Conservation (phyloP, 2,797 vertebrate species). For the Rhinatrema bivittatum region DNA sequence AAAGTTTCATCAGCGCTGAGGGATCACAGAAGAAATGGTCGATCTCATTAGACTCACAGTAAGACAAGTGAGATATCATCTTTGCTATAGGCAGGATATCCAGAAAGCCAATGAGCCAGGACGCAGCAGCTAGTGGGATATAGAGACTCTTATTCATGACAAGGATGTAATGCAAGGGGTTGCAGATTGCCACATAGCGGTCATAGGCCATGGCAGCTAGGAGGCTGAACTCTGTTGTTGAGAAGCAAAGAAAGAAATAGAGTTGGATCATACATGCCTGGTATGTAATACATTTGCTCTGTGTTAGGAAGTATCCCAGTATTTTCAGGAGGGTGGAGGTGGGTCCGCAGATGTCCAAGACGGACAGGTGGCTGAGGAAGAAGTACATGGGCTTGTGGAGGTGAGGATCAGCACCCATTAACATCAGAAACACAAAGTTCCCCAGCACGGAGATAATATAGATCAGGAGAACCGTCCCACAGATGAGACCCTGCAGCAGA, state of each 20-base stretch:
- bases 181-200: constrained; percentile 25
- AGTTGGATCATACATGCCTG: constrained; percentile 23
- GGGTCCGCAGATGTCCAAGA: constrained; percentile 9
- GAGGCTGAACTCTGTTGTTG: constrained; percentile 25
- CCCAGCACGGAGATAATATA: constrained; percentile 1
- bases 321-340: constrained; percentile 19
- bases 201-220: constrained; percentile 28
- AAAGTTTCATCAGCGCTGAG: constrained; percentile 22
- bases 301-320: constrained; percentile 23
- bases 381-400: constrained; percentile 17
- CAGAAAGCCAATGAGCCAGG: constrained; percentile 20
- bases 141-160: constrained; percentile 24
- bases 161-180: constrained; percentile 20
- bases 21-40: constrained; percentile 29
- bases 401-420: constrained; percentile 1
- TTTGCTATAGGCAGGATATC: constrained; percentile 12
- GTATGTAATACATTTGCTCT: constrained; percentile 21
- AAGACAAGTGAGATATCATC: constrained; percentile 26
- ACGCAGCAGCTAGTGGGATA: not conserved
- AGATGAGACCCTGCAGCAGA: not conserved
- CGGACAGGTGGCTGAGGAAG: constrained; percentile 11
- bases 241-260: constrained; percentile 24
- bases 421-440: constrained; percentile 12
- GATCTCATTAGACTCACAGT: constrained; percentile 20
- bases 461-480: constrained; percentile 4